Conservation (phyloP, 2,888 invertebrate genomes). For the Acholoe squamosa region DNA sequence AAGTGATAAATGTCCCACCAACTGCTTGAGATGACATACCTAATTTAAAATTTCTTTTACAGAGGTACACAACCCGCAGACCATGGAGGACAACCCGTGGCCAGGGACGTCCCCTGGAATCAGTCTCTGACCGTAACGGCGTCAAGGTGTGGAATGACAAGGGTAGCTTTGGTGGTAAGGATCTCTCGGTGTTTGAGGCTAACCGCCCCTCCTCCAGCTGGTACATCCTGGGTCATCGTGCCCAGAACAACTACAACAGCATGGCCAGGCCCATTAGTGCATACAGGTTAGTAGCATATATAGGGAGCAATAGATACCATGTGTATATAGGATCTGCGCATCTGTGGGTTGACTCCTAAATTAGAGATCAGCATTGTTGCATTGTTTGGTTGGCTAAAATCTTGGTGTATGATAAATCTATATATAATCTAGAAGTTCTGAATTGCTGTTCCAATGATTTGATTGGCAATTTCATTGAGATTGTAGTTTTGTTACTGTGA, state of each 20-base stretch:
- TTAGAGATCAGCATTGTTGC: no score
- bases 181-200: conserved; percentile 2
- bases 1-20: no score
- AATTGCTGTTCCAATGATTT: no score
- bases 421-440: no score
- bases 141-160: conserved; percentile 24
- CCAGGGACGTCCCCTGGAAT: background rate
- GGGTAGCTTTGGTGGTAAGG: conserved; percentile 35
- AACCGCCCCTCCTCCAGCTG: conserved; percentile 34
- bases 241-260: conserved; percentile 35
- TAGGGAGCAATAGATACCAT: no score
- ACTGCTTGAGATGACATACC: no score
- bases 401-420: no score
- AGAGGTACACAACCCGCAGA: conserved; percentile 14
- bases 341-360: no score
- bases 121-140: background rate
- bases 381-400: no score
- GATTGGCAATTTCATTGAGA: no score
- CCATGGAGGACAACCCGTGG: background rate
- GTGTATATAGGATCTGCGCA: no score
- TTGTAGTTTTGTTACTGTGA: no score
- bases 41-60: background rate
- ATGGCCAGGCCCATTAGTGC: background rate
- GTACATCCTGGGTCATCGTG: conserved; percentile 36
- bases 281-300: background rate